Evolutionary conservation across 2,888 invertebrate genomes (phyloP).

Genomic region (Kuschelorhynchus macadamiae): DNA sequence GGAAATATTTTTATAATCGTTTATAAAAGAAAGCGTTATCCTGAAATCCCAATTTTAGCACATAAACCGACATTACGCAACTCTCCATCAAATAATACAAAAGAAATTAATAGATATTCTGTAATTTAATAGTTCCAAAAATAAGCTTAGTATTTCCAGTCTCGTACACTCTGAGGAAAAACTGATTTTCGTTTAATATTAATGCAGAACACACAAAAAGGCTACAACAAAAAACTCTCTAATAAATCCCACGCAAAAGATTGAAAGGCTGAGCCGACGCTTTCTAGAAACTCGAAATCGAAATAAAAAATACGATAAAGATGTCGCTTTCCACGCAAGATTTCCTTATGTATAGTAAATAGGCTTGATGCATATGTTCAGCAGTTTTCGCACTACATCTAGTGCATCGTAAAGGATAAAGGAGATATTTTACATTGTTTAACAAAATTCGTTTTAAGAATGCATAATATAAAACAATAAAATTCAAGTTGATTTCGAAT

Average conservation of each 20-base stretch:
- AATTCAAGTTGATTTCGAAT: no score
- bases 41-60: no score
- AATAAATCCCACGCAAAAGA: conserved; percentile 22
- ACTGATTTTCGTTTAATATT: conserved; percentile 4
- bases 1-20: no score
- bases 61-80: no score
- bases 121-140: no score
- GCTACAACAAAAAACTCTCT: conserved; percentile 6
- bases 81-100: no score
- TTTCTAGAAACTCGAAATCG: conserved; percentile 26
- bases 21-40: no score
- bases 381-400: conserved; percentile 23
- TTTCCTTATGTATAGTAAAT: conserved; percentile 36
- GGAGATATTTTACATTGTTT: background rate
- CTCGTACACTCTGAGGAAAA: no score
- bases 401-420: background rate
- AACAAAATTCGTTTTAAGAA: background rate
- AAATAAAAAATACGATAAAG: conserved; percentile 35
- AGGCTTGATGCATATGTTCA: conserved; percentile 15
- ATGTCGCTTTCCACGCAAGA: conserved; percentile 15
- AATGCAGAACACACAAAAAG: conserved; percentile 6
- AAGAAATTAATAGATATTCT: no score
- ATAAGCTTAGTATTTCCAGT: no score
- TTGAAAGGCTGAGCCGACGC: conserved; percentile 25
- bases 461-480: background rate